These are phyloP conservation scores for Genyomyrus donnyi DNA, from an alignment of 2,113 vertebrate genomes.

Conservation along the genomic window DNA sequence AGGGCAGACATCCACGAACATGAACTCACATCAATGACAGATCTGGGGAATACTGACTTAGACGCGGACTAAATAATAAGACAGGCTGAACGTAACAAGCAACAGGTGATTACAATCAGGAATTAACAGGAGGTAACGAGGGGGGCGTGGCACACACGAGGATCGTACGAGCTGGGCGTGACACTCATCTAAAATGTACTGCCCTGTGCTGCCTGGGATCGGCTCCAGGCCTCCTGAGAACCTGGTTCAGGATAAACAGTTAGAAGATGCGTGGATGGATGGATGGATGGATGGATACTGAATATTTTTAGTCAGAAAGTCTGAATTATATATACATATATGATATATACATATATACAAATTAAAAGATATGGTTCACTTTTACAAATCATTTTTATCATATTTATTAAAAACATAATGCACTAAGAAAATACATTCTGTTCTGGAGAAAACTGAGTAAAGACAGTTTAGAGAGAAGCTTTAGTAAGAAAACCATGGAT, in stretches of 20 bases:
- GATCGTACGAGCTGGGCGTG: too few relatives aligned
- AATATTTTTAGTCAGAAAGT: neutral
- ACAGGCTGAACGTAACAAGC: too few relatives aligned
- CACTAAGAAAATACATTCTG: neutral
- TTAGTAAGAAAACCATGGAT: neutral
- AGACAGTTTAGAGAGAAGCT: neutral
- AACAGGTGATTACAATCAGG: too few relatives aligned
- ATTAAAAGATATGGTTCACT: neutral
- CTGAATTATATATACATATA: neutral
- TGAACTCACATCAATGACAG: too few relatives aligned
- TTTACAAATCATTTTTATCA: neutral
- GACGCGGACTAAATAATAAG: too few relatives aligned
- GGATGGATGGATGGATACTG: neutral
- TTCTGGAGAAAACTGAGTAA: neutral
- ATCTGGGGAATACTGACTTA: too few relatives aligned
- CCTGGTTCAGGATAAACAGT: neutral
- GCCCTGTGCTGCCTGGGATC: neutral
- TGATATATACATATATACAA: too few relatives aligned
- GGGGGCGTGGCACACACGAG: too few relatives aligned
- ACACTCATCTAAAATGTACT: too few relatives aligned
- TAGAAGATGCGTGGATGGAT: neutral
- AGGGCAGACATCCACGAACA: too few relatives aligned
- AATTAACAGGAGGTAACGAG: too few relatives aligned
- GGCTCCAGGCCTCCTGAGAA: neutral
- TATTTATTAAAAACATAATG: neutral